Evolutionary conservation across 2,113 vertebrate species (phyloP).

Genomic region (Pontoporia blainvillei): DNA sequence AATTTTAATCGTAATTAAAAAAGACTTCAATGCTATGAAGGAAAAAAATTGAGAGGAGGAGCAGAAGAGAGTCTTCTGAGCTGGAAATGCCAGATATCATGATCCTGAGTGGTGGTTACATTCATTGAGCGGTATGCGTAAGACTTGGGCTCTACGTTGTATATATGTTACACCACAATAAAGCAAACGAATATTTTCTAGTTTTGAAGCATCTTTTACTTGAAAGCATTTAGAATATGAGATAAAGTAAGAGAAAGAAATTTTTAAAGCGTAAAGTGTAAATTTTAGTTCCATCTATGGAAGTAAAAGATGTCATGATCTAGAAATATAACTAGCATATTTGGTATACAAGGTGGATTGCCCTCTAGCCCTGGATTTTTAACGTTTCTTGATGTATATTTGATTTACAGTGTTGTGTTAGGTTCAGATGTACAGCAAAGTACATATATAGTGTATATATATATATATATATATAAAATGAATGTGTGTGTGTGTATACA

Average conservation of each 20-base stretch:
- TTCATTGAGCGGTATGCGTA: background rate
- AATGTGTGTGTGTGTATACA: too few relatives aligned
- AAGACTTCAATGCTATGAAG: background rate
- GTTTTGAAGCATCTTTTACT: constrained; percentile 25
- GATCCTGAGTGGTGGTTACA: background rate
- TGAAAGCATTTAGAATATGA: constrained; percentile 28
- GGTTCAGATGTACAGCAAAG: background rate
- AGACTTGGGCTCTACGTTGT: background rate
- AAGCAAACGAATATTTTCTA: constrained; percentile 9
- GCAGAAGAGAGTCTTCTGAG: background rate
- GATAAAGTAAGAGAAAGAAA: background rate
- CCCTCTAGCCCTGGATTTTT: background rate
- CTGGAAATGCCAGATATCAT: background rate
- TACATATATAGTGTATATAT: background rate
- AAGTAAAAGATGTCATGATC: background rate
- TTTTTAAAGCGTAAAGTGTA: background rate
- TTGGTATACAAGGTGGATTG: background rate
- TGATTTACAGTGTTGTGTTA: background rate
- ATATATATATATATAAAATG: too few relatives aligned
- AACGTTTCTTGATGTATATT: background rate
- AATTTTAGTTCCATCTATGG: background rate
- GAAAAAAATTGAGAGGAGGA: background rate
- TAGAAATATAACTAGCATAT: background rate
- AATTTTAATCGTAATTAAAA: background rate
- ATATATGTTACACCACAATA: background rate